phyloP scores from a whole-genome alignment of 2,797 vertebrate species.

The Anguilla anguilla region DNA sequence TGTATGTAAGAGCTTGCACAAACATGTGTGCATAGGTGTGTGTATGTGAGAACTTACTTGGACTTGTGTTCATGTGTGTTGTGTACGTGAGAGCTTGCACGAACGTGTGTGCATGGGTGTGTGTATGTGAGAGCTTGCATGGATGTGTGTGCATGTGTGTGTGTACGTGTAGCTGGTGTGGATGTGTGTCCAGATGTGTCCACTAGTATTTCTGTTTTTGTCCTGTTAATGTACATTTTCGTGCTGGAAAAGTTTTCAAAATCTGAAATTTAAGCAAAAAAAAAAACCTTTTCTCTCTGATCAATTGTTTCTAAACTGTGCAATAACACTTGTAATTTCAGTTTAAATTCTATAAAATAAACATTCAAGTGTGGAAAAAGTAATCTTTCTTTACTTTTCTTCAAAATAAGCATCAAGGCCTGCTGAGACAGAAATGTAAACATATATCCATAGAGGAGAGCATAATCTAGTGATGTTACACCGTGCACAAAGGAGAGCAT shows the following conservation, averaged over 20 bases:
- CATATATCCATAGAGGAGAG: too few relatives aligned
- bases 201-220: slow-evolving; percentile 21
- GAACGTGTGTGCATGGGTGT: not conserved
- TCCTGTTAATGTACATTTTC: not conserved
- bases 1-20: too few relatives aligned
- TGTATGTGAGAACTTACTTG: too few relatives aligned
- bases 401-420: not conserved
- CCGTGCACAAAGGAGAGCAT: too few relatives aligned
- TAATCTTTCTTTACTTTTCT: not conserved
- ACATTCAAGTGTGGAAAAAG: not conserved
- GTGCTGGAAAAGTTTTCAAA: not conserved
- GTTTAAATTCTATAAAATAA: not conserved
- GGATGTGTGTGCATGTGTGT: not conserved
- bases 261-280: not conserved
- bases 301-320: not conserved
- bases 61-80: not conserved
- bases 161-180: too few relatives aligned
- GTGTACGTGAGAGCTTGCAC: too few relatives aligned
- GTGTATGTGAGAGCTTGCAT: too few relatives aligned
- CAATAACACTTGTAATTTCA: not conserved
- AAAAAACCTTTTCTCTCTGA: slow-evolving; percentile 5
- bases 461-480: not conserved
- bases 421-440: not conserved
- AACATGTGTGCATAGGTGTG: not conserved
- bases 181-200: not conserved